phyloP scores from a whole-genome alignment of 2,113 vertebrate species.

The Rhodinocichla rosea region DNA sequence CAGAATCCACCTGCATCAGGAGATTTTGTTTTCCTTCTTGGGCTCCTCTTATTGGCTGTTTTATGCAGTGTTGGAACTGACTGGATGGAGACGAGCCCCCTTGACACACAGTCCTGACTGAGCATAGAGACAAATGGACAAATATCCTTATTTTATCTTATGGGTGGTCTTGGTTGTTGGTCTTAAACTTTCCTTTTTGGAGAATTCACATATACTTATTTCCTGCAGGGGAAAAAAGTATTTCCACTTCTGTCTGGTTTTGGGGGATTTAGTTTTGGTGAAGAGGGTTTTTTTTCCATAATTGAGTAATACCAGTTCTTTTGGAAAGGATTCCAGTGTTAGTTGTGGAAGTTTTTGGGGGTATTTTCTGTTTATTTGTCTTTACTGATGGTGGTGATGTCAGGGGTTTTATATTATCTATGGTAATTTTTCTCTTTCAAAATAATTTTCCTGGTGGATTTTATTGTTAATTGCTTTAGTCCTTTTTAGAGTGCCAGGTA shows the following conservation, averaged over 20 bases:
- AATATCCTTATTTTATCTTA: background rate
- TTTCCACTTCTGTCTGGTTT: background rate
- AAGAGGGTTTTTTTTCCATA: background rate
- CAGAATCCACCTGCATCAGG: background rate
- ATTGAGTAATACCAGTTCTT: background rate
- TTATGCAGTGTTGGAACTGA: background rate
- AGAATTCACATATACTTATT: background rate
- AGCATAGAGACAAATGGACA: background rate
- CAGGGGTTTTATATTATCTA: accelerated
- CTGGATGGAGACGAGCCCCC: background rate
- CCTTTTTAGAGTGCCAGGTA: background rate
- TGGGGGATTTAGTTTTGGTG: background rate
- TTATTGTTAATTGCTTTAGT: background rate
- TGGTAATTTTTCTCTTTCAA: background rate
- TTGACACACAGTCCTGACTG: background rate
- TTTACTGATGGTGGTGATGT: background rate
- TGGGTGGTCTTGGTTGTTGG: background rate
- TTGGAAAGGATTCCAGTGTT: background rate
- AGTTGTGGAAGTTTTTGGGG: background rate
- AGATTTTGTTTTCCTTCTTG: background rate
- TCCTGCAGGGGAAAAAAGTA: background rate
- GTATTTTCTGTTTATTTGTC: background rate
- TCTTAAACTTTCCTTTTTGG: background rate
- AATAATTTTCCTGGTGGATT: background rate
- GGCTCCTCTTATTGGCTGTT: background rate